Conservation (phyloP, 2,797 vertebrate genomes). For the Philypnodon macrostomus region DNA sequence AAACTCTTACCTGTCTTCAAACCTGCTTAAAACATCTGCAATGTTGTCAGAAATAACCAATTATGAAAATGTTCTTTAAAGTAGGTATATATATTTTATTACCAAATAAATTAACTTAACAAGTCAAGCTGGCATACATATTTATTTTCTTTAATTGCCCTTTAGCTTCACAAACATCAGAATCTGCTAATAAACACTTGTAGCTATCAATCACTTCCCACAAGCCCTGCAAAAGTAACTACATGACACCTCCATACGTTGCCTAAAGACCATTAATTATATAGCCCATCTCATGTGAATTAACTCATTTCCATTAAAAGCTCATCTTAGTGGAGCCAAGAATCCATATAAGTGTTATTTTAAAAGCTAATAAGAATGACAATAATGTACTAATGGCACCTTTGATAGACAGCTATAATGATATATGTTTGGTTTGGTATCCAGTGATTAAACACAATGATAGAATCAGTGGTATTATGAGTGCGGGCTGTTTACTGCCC, state of each 20-base stretch:
- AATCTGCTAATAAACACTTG: not conserved
- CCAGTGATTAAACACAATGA: too few species aligned
- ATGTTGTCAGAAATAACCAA: too few species aligned
- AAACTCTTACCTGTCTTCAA: too few species aligned
- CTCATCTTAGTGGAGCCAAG: constrained; percentile 27
- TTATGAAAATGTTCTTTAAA: too few species aligned
- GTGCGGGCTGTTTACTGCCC: constrained; percentile 64
- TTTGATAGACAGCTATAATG: constrained; percentile 55
- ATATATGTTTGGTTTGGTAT: constrained; percentile 47
- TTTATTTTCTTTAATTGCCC: not conserved
- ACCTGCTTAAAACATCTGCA: too few species aligned
- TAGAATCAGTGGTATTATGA: too few species aligned
- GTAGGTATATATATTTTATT: too few species aligned
- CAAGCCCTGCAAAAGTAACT: constrained; percentile 2
- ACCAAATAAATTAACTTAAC: not conserved
- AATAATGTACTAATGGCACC: constrained; percentile 32
- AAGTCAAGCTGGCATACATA: not conserved
- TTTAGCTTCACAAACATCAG: not conserved
- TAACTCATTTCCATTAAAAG: constrained; percentile 4
- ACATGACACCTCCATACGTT: not conserved
- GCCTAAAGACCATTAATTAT: not conserved
- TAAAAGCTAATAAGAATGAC: constrained; percentile 36
- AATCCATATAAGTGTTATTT: constrained; percentile 30
- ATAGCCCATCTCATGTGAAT: constrained; percentile 4
- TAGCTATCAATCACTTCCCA: not conserved